phyloP scores from a whole-genome alignment of 2,888 invertebrate species.

The Abscondita cerata region DNA sequence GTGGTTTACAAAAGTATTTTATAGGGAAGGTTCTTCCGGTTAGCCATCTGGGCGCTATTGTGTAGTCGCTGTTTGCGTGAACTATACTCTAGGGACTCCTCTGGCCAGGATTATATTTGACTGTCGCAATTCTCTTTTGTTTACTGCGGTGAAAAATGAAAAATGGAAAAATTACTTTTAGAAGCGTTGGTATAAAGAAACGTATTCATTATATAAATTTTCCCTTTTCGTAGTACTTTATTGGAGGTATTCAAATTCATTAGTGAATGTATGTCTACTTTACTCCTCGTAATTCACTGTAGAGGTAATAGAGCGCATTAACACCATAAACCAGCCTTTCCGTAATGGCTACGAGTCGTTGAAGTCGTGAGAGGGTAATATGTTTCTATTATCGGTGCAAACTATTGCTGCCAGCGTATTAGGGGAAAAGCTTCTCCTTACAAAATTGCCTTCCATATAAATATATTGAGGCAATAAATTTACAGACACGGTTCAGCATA shows the following conservation, averaged over 20 bases:
- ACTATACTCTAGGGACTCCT: constrained; percentile 40
- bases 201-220: constrained; percentile 1
- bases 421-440: constrained; percentile 51
- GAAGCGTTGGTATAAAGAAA: neutral
- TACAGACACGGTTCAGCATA: constrained; percentile 57
- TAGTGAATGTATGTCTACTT: constrained; percentile 49
- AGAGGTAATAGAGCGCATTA: constrained; percentile 59
- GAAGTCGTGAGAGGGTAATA: constrained; percentile 60
- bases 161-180: constrained; percentile 9
- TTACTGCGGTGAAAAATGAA: constrained; percentile 25
- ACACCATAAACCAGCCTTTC: constrained; percentile 61
- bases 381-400: constrained; percentile 61
- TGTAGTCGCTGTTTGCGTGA: constrained; percentile 41
- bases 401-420: constrained; percentile 54
- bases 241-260: constrained; percentile 28
- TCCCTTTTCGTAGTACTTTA: neutral
- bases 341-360: constrained; percentile 59
- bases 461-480: constrained; percentile 61
- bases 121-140: constrained; percentile 29
- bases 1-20: constrained; percentile 34
- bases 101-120: constrained; percentile 33
- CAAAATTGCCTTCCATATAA: constrained; percentile 61
- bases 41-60: constrained; percentile 44
- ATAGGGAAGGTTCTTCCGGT: constrained; percentile 36
- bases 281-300: constrained; percentile 54